These are phyloP conservation scores for Drosophila lutescens DNA, from an alignment of 2,888 invertebrate species.

Conservation along the genomic window DNA sequence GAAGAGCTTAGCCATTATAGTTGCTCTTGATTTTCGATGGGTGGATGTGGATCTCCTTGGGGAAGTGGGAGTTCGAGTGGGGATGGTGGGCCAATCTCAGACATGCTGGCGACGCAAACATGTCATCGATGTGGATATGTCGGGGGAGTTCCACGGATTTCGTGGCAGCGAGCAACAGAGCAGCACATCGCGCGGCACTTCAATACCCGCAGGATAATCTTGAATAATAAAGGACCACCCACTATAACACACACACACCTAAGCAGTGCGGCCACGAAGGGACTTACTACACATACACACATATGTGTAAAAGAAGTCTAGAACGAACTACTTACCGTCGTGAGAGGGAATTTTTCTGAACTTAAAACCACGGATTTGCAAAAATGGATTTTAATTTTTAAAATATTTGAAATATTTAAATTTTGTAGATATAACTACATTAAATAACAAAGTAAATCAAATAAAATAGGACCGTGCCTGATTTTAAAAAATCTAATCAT, in stretches of 20 bases:
- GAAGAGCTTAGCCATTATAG: conserved; percentile 47
- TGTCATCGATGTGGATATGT: conserved; percentile 68
- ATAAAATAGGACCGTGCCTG: background rate
- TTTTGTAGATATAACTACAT: too few relatives aligned
- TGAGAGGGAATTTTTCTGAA: too few relatives aligned
- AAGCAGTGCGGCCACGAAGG: background rate
- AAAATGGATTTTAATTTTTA: too few relatives aligned
- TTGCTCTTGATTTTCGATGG: conserved; percentile 38
- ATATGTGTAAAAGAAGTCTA: background rate
- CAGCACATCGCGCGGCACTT: conserved; percentile 61
- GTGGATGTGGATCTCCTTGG: conserved; percentile 14
- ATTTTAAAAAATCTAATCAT: background rate
- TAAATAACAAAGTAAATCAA: too few relatives aligned
- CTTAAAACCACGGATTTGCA: too few relatives aligned
- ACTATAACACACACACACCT: conserved; percentile 12
- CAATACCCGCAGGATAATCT: conserved; percentile 79
- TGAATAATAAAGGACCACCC: conserved; percentile 72
- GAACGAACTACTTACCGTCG: background rate
- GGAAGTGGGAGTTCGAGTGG: background rate
- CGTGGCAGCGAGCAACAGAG: conserved; percentile 27
- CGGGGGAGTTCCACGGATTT: conserved; percentile 14
- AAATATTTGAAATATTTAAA: too few relatives aligned
- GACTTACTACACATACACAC: background rate
- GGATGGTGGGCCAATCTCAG: conserved; percentile 43
- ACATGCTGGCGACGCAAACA: conserved; percentile 79